A percentile compares a stretch with the other conserved stretches of the same genome.
Evolutionary conservation across 2,888 invertebrate genomes (phyloP).

Genomic region (Fissipunctia ypsillon): DNA sequence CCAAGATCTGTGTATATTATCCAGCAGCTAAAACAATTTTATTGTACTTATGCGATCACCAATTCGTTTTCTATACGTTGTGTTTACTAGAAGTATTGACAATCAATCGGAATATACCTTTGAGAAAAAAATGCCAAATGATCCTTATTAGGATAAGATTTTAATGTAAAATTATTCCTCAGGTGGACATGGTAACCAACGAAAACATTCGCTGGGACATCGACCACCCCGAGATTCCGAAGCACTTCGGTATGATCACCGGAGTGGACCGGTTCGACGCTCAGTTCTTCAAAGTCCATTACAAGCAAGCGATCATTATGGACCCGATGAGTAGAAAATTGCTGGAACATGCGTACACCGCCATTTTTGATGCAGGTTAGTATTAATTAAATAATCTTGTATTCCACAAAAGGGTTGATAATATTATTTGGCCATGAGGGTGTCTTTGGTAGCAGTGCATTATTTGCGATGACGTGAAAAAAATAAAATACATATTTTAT

Average conservation of each 20-base stretch:
- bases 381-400: neutral
- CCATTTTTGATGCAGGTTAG: constrained; percentile 92
- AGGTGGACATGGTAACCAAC: constrained; percentile 92
- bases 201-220: constrained; percentile 67
- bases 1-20: neutral
- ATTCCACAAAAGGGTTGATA: neutral
- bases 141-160: neutral
- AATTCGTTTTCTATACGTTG: no score
- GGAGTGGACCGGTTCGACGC: constrained; percentile 92
- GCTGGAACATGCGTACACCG: constrained; percentile 92
- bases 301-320: constrained; percentile 91
- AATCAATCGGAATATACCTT: no score
- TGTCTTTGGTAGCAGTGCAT: neutral
- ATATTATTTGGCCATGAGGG: neutral
- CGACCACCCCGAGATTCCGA: constrained; percentile 91
- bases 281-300: constrained; percentile 92
- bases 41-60: neutral
- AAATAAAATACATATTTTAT: no score
- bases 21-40: neutral
- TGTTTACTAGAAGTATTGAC: no score
- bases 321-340: constrained; percentile 93
- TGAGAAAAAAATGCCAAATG: no score
- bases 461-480: neutral
- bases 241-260: constrained; percentile 91
- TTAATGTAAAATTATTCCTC: constrained; percentile 28